Conservation (phyloP, 2,888 invertebrate genomes). For the Eristalis tenax region DNA sequence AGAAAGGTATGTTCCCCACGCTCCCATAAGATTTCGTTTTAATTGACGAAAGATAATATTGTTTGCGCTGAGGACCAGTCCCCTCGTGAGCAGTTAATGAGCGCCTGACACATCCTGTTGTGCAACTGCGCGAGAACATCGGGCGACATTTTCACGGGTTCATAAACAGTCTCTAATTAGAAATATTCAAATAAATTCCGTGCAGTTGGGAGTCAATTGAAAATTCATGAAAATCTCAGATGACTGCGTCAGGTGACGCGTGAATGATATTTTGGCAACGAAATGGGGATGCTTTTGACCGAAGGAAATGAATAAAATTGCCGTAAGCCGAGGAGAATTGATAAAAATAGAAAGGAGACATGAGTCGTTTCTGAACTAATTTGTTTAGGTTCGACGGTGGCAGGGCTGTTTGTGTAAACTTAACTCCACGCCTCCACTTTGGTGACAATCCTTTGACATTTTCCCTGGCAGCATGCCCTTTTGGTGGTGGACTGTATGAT, state of each 20-base stretch:
- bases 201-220: background rate
- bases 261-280: background rate
- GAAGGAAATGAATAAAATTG: background rate
- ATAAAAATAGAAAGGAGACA: background rate
- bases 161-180: background rate
- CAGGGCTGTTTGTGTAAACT: background rate
- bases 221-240: background rate
- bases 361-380: background rate
- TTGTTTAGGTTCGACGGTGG: background rate
- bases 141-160: background rate
- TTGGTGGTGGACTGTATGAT: background rate
- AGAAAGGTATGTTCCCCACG: background rate
- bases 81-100: background rate
- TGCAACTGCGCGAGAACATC: background rate
- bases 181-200: background rate
- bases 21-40: background rate
- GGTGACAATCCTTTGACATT: background rate
- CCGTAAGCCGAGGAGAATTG: background rate
- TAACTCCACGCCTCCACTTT: background rate
- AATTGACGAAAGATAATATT: slow-evolving; percentile 6
- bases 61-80: background rate
- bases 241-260: background rate
- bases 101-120: background rate
- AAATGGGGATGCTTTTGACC: background rate
- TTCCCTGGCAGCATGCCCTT: background rate